Evolutionary conservation across 2,113 vertebrate genomes (phyloP).

Genomic region (Pleuronectes platessa): DNA sequence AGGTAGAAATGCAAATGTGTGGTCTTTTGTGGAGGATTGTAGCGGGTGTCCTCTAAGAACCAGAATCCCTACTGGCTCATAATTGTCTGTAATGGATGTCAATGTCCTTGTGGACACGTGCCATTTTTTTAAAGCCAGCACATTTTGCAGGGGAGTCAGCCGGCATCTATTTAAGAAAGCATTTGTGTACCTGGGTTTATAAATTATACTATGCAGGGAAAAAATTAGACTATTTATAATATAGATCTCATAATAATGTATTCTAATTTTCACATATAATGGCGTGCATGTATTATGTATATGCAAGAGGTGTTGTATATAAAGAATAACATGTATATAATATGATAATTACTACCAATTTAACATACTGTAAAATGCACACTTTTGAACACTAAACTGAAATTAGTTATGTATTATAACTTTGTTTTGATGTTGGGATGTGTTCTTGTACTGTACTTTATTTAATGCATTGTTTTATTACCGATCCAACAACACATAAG

Average conservation of each 20-base stretch:
- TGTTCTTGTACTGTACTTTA: no score
- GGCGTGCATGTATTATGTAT: no score
- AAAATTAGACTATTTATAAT: not conserved
- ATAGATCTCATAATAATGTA: conserved; percentile 17
- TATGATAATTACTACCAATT: no score
- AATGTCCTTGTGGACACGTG: conserved; percentile 53
- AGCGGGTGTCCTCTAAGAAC: conserved; percentile 20
- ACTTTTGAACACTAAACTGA: no score
- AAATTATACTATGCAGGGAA: not conserved
- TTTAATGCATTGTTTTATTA: no score
- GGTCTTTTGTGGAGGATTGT: conserved; percentile 25
- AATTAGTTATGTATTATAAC: no score
- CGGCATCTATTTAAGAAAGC: conserved; percentile 29
- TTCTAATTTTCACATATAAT: not conserved
- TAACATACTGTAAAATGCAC: no score
- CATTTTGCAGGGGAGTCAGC: conserved; percentile 31
- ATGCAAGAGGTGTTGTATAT: no score
- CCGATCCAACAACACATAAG: no score
- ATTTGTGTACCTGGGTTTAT: conserved; percentile 28
- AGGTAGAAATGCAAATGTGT: conserved; percentile 66
- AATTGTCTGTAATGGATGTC: conserved; percentile 63
- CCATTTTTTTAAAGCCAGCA: conserved; percentile 17
- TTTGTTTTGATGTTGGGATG: no score
- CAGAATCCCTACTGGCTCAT: conserved; percentile 47
- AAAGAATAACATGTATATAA: no score